Conservation (phyloP, 2,797 vertebrate genomes). For the Mormyrus hasselquistii region DNA sequence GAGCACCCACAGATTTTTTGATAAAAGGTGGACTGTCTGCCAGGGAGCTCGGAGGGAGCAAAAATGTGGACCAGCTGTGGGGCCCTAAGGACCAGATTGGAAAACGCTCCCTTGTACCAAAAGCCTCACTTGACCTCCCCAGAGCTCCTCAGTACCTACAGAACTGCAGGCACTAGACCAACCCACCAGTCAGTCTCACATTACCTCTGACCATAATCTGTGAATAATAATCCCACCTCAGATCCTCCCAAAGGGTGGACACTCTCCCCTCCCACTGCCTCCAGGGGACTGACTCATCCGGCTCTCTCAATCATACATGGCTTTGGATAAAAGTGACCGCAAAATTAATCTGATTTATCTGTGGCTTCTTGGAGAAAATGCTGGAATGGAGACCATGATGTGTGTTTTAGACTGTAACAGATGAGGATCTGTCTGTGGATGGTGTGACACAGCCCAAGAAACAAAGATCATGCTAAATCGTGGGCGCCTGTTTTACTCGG, state of each 20-base stretch:
- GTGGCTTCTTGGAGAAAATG: neutral
- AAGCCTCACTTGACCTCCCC: neutral
- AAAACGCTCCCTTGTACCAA: neutral
- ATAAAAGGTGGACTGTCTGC: neutral
- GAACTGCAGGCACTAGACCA: neutral
- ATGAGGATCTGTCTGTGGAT: neutral
- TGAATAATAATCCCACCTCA: neutral
- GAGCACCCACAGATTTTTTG: neutral
- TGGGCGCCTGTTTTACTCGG: neutral
- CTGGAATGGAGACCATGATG: neutral
- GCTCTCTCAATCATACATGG: neutral
- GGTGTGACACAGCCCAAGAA: neutral
- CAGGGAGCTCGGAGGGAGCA: neutral
- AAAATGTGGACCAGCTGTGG: neutral
- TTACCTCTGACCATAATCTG: neutral
- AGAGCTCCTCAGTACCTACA: neutral
- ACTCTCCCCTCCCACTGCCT: neutral
- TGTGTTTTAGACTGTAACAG: neutral
- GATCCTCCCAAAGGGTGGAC: neutral
- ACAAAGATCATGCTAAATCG: neutral
- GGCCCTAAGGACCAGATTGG: neutral
- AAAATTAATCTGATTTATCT: neutral
- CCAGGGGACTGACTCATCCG: neutral
- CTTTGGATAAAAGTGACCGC: neutral
- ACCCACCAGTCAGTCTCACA: neutral